phyloP scores from a whole-genome alignment of 2,113 vertebrate genomes.

The Semnopithecus entellus region DNA sequence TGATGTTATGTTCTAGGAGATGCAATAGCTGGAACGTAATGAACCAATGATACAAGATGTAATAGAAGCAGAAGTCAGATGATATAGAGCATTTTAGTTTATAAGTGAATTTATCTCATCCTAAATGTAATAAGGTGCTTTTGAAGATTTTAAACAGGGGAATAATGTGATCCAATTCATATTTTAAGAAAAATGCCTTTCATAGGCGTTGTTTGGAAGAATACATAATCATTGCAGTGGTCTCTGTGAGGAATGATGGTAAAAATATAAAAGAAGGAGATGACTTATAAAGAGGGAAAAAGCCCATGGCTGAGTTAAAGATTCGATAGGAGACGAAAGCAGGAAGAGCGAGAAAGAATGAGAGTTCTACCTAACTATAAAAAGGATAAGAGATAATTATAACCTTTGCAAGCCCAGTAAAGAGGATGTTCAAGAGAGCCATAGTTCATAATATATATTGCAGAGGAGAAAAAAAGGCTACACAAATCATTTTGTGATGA shows the following conservation, averaged over 20 bases:
- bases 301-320: background rate
- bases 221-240: background rate
- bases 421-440: background rate
- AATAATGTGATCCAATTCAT: background rate
- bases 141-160: background rate
- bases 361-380: background rate
- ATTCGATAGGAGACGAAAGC: background rate
- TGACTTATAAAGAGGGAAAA: background rate
- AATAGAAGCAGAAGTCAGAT: background rate
- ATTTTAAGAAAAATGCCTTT: conserved; percentile 14
- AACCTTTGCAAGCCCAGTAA: background rate
- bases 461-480: background rate
- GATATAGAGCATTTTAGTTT: background rate
- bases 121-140: background rate
- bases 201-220: background rate
- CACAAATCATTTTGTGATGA: background rate
- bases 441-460: background rate
- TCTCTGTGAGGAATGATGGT: background rate
- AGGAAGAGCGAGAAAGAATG: background rate
- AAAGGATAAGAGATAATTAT: background rate
- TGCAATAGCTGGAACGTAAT: background rate
- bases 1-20: background rate
- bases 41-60: background rate
- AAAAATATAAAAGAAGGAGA: background rate
- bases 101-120: background rate